phyloP scores from a whole-genome alignment of 2,113 vertebrate genomes.

The Siniperca chuatsi region DNA sequence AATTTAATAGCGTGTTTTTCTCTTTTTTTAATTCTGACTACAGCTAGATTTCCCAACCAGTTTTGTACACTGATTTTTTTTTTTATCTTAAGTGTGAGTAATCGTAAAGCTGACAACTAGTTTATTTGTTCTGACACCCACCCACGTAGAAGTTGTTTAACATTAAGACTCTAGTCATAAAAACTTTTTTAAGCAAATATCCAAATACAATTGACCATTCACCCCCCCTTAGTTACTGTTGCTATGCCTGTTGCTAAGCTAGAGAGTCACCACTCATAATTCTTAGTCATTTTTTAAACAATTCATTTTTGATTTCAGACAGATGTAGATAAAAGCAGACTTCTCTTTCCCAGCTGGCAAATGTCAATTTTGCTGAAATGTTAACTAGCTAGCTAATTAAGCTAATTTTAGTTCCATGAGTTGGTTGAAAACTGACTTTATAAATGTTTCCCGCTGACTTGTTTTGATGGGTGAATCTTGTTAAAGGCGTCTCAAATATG shows the following conservation, averaged over 20 bases:
- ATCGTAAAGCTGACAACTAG: constrained; percentile 2
- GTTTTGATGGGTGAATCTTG: background rate
- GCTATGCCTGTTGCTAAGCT: too few relatives aligned
- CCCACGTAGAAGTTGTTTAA: background rate
- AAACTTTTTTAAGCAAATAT: constrained; percentile 3
- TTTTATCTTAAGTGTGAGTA: background rate
- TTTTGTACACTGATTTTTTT: too few relatives aligned
- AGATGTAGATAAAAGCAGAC: background rate
- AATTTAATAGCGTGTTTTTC: background rate
- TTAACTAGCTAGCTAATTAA: background rate
- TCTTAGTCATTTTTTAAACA: too few relatives aligned
- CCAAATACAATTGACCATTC: background rate
- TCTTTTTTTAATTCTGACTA: background rate
- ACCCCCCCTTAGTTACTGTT: too few relatives aligned
- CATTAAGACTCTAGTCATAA: background rate
- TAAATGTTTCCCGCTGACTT: background rate
- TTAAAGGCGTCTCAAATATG: background rate
- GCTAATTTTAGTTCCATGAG: background rate
- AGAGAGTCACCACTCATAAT: too few relatives aligned
- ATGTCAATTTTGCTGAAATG: background rate
- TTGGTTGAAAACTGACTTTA: too few relatives aligned
- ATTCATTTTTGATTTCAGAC: background rate
- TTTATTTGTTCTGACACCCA: constrained; percentile 10
- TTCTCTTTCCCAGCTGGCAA: background rate
- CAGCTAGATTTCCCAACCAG: too few relatives aligned